Base-by-base conservation (phyloP, 2,113 vertebrate species). In the Pedionomus torquatus region DNA sequence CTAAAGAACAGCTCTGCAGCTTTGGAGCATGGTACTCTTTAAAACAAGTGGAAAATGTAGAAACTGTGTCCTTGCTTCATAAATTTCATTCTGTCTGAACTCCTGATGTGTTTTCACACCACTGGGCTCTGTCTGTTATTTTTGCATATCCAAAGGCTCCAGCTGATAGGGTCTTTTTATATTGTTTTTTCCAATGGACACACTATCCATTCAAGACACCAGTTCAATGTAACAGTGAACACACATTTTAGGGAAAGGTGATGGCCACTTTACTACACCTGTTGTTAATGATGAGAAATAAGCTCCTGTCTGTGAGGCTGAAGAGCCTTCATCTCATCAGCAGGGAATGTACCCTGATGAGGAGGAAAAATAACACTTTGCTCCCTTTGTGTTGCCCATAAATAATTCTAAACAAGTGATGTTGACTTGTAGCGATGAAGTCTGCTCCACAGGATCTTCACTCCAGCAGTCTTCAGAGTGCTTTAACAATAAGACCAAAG, bases 1-100 rank as follows among this genome's bases (percentile, higher is more conserved):
- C 94, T 97, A 93, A 96, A 97, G 95, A 95, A 95, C 92, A 96
- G 92, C 87, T 95, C 95, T 97, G 91, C 89, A 95, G 89, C 97
- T 95, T 94, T 83, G 84, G 89, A 96, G 89, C 48, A 83, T 49
- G 55, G 83, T 87, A 79, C 55, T 86, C 83, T 84, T 90, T 94
- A 95, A 94, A 97, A 94, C 91, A 92, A 95, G 79, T 90, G 80
- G 89, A 43, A 91, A 95, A 96, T 88, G 91, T 90, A 87, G 92
- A 97, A 96, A 97, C 88, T 96, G 83, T 95, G 88, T 96, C 83
- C 77, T 96, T 95, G 58, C 87, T 89, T 94, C 81, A 87, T 37
- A 91, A 63, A 96, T 91, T 87, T 95, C 48, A 69, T 92, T 94
- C 83, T 89, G 69, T 91, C 92, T 95, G 87, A 96, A 89, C 81